Evolutionary conservation across 2,113 vertebrate species (phyloP), one percentile per base, ranked within the genome.

Genomic region (Nothobranchius kuhntae): DNA sequence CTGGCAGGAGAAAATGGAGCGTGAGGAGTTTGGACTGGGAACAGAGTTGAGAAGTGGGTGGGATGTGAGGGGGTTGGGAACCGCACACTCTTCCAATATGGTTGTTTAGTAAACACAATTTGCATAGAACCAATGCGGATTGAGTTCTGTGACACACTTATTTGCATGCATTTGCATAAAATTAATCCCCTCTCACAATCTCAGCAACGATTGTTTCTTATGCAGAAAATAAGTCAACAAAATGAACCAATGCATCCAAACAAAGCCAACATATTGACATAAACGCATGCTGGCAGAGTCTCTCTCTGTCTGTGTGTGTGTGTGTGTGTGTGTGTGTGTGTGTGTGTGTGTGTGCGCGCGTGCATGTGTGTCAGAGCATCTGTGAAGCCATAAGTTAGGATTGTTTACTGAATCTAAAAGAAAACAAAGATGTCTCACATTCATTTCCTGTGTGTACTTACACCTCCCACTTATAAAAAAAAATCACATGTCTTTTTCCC

Each of bases 91-190:
- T 84, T 89, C 86, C 88, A 89, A 82, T 71, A 89, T 12, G 87
- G 54, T 73, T 89, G 87, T 91, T 92, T 91, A 83, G 84, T 89
- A 92, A 92, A 92, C 81, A 92, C 51, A 30, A 92, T 93, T 91
- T 92, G 86, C 90, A 93, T 89, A 86, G 86, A 83, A 86, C 77
- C 75, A 87, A 87, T 89, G 85, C 30, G 74, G 83, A 89, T 86
- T 69, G 83, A 86, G 85, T 88, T 86, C 65, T 82, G 80, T 90
- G 89, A 90, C 92, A 90, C 70, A 75, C 77, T 83, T 87, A 91
- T 92, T 90, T 92, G 85, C 87, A 91, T 89, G 71, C 26, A 92
- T 93, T 93, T 91, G 91, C 92, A 93, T 93, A 87, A 79, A 90
- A 92, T 92, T 90, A 92, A 90, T 91, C 81, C 82, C 59, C 61